Base-by-base conservation (phyloP, 2,113 vertebrate genomes). In the Telmatochromis sp. region DNA sequence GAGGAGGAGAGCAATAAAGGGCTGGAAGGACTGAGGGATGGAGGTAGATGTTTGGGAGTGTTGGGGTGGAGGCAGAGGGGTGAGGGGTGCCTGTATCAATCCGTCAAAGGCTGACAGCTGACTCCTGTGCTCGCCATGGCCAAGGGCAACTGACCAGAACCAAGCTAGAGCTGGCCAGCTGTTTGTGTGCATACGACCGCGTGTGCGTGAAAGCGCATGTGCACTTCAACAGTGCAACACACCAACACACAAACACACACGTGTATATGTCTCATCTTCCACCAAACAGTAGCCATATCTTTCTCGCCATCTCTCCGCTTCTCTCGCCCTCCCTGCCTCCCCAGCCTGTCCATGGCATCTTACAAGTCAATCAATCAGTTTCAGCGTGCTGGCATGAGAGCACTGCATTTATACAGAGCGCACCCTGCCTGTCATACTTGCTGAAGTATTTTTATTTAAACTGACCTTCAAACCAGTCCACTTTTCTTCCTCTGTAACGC, bases 71-170 rank as follows among this genome's bases (percentile, higher is more conserved):
- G 91, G 75, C 26, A 14, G 68, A 40, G 85, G 79, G 87, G 23
- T 63, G 73, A 93, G 96, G 96, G 96, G 96, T 97, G 97, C 98
- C 97, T 96, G 94, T 97, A 97, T 97, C 97, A 97, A 98, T 99
- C 98, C 97, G 96, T 99, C 98, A 98, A 95, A 92, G 33, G 93
- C 91, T 98, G 98, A 98, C 98, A 98, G 97, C 96, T 97, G 97
- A 95, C 97, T 96, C 94, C 97, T 96, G 97, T 94, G 96, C 96
- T 91, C 93, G 80, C 94, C 91, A 93, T 92, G 97, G 95, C 97
- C 92, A 89, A 55, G 92, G 97, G 97, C 97, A 97, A 97, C 97
- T 97, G 97, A 97, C 97, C 96, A 95, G 94, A 95, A 93, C 94
- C 95, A 57, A 37, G 95, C 96, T 96, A 95, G 91, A 94, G 95